Evolutionary conservation across 2,113 vertebrate genomes (phyloP), one percentile per base, ranked within the genome.

Genomic region (Periophthalmodon schlosseri): DNA sequence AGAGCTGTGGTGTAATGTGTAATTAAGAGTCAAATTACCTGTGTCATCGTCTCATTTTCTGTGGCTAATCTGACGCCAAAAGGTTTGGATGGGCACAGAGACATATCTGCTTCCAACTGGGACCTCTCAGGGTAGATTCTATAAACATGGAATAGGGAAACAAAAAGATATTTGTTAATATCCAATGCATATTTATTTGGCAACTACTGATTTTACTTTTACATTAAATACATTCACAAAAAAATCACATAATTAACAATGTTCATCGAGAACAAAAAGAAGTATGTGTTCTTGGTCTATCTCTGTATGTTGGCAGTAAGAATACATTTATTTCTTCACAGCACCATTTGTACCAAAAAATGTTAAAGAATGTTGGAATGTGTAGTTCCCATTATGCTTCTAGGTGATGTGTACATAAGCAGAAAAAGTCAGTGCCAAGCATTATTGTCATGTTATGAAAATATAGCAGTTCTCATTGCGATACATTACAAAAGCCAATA

Each of bases 401-500:
- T 7, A n/a, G 49, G 15, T 54, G 52, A 54, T 54, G 52, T 54
- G 52, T n/a, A 54, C 18, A 54, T 54, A 54, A 54, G 52, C 18
- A 20, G 2, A 39, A 65, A 36, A 20, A 11, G 16, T n/a, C 34
- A 36, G 16, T 20, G 11, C 20, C 63, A 39, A 39, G 63, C 34
- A 44, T 39, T 21, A n/a, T 20, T 65, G 8, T 65, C 13, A 65
- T 16, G 34, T 65, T 21, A 39, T 65, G 1, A 20, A 63, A 63
- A 63, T 63, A 63, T 44, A 65, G 34, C 34, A n/a, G 63, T 65
- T 65, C 61, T 65, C 34, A 65, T 65, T 39, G 18, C 8, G 60
- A 63, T 63, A 28, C 28, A 63, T 34, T 63, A 63, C 60, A 63
- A 63, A 63, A 63, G 60, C 60, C 28, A 33, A 63, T 63, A 63